Percentiles rank a stretch among this genome's conserved stretches.
Conservation (phyloP, 2,797 vertebrate species). For the Gila robusta region DNA sequence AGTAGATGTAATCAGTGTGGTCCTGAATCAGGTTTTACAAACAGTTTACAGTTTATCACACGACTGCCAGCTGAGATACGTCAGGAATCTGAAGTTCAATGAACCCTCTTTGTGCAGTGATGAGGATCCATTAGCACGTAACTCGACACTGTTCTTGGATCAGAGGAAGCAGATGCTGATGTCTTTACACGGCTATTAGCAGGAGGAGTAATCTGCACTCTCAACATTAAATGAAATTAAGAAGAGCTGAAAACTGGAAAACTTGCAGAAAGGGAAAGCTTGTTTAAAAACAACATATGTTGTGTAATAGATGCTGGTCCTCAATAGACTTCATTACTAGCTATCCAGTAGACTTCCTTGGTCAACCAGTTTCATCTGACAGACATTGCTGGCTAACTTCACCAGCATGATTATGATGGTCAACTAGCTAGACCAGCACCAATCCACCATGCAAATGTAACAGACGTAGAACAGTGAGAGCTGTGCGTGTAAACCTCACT, state of each 20-base stretch:
- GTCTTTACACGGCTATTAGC: slow-evolving; percentile 42
- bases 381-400: neutral
- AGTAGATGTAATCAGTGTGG: neutral
- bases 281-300: slow-evolving; percentile 38
- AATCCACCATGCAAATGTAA: neutral
- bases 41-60: slow-evolving; percentile 24
- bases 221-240: slow-evolving; percentile 36
- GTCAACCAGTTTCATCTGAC: neutral
- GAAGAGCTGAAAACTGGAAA: slow-evolving; percentile 23
- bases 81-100: slow-evolving; percentile 46
- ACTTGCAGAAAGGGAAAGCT: neutral
- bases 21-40: slow-evolving; percentile 23
- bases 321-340: neutral
- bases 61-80: slow-evolving; percentile 24
- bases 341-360: neutral
- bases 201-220: slow-evolving; percentile 5
- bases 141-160: slow-evolving; percentile 41
- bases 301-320: neutral
- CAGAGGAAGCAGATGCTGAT: slow-evolving; percentile 44
- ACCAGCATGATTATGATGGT: neutral
- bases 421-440: neutral
- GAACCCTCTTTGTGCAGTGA: slow-evolving; percentile 45
- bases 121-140: slow-evolving; percentile 43
- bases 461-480: too few relatives aligned
- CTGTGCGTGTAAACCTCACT: too few relatives aligned